phyloP scores from a whole-genome alignment of 2,888 invertebrate species.

The Monoplex corrugatus region DNA sequence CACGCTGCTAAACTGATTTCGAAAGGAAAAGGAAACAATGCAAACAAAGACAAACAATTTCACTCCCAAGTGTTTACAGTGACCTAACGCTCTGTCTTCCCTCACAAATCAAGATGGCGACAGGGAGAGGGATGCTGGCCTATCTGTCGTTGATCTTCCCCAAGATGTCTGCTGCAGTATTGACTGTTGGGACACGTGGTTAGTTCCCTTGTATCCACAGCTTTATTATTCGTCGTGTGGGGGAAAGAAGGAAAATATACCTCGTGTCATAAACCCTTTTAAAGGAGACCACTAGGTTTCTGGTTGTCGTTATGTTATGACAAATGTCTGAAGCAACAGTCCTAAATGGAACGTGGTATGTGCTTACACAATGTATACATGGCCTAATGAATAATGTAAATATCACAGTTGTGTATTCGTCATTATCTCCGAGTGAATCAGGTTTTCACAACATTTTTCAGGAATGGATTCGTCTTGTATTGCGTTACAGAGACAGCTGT shows the following conservation, averaged over 20 bases:
- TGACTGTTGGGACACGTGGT: not conserved
- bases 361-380: too few species aligned
- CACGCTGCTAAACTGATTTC: not conserved
- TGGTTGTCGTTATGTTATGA: too few species aligned
- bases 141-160: not conserved
- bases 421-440: too few species aligned
- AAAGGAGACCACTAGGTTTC: too few species aligned
- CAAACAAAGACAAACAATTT: constrained; percentile 4
- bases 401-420: too few species aligned
- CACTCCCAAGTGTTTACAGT: constrained; percentile 22
- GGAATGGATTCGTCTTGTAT: too few species aligned
- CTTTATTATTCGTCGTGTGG: constrained; percentile 6
- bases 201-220: not conserved
- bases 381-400: too few species aligned
- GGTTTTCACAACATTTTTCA: too few species aligned
- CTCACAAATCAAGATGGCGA: constrained; percentile 18
- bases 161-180: not conserved
- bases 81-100: constrained; percentile 4
- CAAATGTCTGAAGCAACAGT: too few species aligned
- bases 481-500: too few species aligned
- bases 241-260: constrained; percentile 3
- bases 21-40: constrained; percentile 23
- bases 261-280: too few species aligned
- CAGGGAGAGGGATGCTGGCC: not conserved
- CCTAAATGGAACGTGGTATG: too few species aligned